Evolutionary conservation across 2,888 invertebrate genomes (phyloP).

Genomic region (Xylocampa areola): DNA sequence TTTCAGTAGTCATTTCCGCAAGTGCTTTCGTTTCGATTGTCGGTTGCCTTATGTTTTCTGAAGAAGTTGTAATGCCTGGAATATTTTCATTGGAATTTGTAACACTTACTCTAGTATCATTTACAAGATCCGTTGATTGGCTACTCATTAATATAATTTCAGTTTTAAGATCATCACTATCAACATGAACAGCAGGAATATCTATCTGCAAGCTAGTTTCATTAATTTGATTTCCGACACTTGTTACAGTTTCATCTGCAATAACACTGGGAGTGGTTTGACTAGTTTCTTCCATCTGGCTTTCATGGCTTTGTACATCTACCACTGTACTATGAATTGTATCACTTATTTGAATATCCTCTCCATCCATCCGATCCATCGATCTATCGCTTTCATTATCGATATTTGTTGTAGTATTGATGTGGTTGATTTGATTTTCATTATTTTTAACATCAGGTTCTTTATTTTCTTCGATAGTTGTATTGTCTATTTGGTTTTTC

Average conservation of each 20-base stretch:
- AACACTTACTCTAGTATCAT: conserved; percentile 8
- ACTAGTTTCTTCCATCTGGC: too few species aligned
- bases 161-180: conserved; percentile 50
- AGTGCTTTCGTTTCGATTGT: conserved; percentile 22
- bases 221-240: conserved; percentile 15
- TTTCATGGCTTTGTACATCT: conserved; percentile 21
- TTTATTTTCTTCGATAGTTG: conserved; percentile 34
- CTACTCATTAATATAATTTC: conserved; percentile 51
- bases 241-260: conserved; percentile 21
- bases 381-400: conserved; percentile 8
- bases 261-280: conserved; percentile 11
- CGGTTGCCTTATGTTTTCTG: conserved; percentile 21
- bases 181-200: conserved; percentile 33
- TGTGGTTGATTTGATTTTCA: conserved; percentile 15
- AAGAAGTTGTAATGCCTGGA: conserved; percentile 14
- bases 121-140: conserved; percentile 28
- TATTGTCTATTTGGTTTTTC: conserved; percentile 46
- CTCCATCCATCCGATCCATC: too few species aligned
- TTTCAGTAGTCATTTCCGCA: conserved; percentile 31
- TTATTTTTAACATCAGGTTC: conserved; percentile 9
- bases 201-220: conserved; percentile 48
- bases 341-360: conserved; percentile 3
- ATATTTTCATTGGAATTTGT: conserved; percentile 14
- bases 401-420: not conserved
- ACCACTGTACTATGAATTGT: not conserved